Conservation (phyloP, 2,113 vertebrate species). For the Pterocles orientalis region DNA sequence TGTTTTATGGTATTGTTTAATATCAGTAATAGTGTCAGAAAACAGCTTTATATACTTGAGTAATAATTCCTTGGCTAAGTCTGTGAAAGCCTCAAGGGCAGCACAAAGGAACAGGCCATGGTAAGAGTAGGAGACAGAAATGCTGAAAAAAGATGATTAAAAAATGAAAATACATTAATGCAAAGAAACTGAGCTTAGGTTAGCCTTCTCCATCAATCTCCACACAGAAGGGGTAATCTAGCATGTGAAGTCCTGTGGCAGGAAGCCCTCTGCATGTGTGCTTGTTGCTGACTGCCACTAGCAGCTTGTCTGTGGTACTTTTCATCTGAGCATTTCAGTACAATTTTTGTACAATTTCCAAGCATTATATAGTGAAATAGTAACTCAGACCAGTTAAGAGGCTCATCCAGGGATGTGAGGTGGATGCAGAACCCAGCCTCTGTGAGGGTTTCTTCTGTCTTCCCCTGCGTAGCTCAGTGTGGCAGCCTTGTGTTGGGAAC, state of each 20-base stretch:
- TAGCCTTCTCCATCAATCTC: not conserved
- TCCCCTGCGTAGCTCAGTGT: fast-evolving
- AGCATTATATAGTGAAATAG: not conserved
- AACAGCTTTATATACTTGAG: not conserved
- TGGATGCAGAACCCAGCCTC: not conserved
- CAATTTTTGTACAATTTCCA: not conserved
- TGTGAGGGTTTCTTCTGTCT: not conserved
- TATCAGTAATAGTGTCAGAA: not conserved
- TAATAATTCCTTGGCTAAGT: not conserved
- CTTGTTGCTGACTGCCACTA: not conserved
- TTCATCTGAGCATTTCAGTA: not conserved
- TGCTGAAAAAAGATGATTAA: not conserved
- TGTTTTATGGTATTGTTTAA: not conserved
- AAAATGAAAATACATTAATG: not conserved
- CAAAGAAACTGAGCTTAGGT: not conserved
- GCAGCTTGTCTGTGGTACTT: not conserved
- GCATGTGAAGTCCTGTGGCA: not conserved
- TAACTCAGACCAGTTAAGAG: not conserved
- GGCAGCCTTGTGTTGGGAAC: not conserved
- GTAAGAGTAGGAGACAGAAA: not conserved
- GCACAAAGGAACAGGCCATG: not conserved
- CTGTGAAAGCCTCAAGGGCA: not conserved
- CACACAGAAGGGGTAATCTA: not conserved
- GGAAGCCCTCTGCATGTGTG: fast-evolving
- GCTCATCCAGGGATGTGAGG: fast-evolving